Base-by-base conservation (phyloP, 2,797 vertebrate species). In the Hylomyscus alleni region DNA sequence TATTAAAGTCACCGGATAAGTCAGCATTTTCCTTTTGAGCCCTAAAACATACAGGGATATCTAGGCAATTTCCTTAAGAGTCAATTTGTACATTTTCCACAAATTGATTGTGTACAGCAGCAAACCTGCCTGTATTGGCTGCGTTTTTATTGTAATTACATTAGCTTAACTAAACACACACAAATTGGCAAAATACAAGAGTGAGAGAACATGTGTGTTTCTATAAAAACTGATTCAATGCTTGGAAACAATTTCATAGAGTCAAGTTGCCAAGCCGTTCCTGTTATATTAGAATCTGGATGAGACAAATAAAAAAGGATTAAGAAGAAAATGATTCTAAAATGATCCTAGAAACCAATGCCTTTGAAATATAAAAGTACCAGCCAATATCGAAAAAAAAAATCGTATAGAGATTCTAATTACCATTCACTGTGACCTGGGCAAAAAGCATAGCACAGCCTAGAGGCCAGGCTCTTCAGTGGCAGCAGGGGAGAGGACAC, bases 191-290 rank as follows among this genome's bases (percentile, higher is more conserved):
- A 95, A 90, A 76, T 40, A 69, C 4, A 6, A 37, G 52, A 37
- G 56, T 37, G 47, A 76, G 72, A 93, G n/a, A 93, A 6, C n/a
- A 19, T 73, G 34, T 67, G 3, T 87, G 12, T 90, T 93, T 95
- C 56, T 52, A 52, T 58, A 83, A 95, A 96, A 94, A 90, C 82
- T 80, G 22, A 65, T 77, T 82, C 44, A 83, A 91, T 80, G 82
- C 58, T 93, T 88, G 80, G 73, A 93, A 89, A 95, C 58, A 56
- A 83, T 76, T 90, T 86, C 47, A 76, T 92, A 73, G 90, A 90
- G 65, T 77, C 77, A 80, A 54, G 44, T 94, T 94, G 58, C 84
- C 72, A 83, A 92, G 56, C 73, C 19, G 54, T 19, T 84, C 15
- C 67, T 52, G 10, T 34, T 95, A 6, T 62, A 40, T 88, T 65